Base-by-base conservation (phyloP, 2,888 invertebrate species). In the Spodoptera exigua region DNA sequence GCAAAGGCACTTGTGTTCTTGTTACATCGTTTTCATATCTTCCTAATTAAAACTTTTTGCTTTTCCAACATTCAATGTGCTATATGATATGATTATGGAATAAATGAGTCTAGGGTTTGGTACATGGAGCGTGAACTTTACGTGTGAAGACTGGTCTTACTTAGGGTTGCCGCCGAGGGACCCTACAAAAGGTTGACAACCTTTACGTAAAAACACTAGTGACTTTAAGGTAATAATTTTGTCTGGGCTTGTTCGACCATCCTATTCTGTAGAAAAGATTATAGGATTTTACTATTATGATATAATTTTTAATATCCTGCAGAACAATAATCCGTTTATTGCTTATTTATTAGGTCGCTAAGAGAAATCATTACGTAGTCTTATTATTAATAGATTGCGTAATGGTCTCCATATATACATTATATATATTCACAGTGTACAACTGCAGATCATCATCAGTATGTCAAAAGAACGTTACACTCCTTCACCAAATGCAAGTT, bases 81-180 rank as follows among this genome's bases (percentile, higher is more conserved):
- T 63, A 61, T 77, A 76, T 77, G 78, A 68, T 61, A 59, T 61
- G 62, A 66, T 64, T 73, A 55, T 68, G 65, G 61, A 67, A 68
- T 75, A 70, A 62, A 63, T 73, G 52, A 56, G 59, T 66, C 70
- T 68, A 73, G 60, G 68, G 61, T 66, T 73, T 70, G 75, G 61
- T 74, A 65, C 62, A 64, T 70, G 66, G 66, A 81, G 76, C 81
- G 81, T 85, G 74, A 81, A 80, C 69, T 71, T 75, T 66, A 73
- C 55, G 61, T 71, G 74, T 77, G 72, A 70, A 61, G 63, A 76
- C 70, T 65, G 68, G 64, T 69, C 71, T 67, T 70, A 61, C 41
- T 17, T 57, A 74, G 64, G 70, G 78, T 18, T 73, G 73, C 4
- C 40, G 27, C 62, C 37, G 12, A 71, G 14, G 16, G 14, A 10